Evolutionary conservation across 1,140 invertebrate species (phyloP).

Genomic region (Penaeus vannamei): DNA sequence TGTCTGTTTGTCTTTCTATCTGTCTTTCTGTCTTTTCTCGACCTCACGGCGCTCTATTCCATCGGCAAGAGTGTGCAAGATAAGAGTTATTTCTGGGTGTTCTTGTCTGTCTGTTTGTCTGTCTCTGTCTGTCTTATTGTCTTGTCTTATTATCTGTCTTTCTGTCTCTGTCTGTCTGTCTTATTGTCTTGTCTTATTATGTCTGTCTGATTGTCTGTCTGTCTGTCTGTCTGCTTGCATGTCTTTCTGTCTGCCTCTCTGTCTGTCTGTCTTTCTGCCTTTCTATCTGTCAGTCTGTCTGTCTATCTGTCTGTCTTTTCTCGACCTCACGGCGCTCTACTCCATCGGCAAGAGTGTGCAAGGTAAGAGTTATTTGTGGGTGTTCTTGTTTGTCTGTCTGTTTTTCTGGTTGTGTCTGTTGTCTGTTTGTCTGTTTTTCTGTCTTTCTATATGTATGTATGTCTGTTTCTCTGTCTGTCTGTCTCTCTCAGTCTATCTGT

Average conservation of each 20-base stretch:
- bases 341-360: neutral
- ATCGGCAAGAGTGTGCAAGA: no score
- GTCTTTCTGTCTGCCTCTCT: neutral
- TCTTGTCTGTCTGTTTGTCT: no score
- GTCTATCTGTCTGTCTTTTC: neutral
- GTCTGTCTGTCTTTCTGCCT: neutral
- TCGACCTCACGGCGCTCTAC: neutral
- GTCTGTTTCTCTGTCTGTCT: no score
- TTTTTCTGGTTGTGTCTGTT: neutral
- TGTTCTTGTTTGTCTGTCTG: neutral
- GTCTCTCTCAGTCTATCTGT: no score
- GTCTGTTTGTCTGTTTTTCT: no score
- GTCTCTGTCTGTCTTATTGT: no score
- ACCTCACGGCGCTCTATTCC: no score
- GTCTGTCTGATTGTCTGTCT: neutral
- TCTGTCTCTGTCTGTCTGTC: neutral
- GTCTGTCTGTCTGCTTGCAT: neutral
- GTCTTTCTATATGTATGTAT: no score
- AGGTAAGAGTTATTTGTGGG: no score
- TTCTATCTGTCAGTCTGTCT: neutral
- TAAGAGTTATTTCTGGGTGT: no score
- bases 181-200: neutral
- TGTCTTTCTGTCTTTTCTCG: neutral
- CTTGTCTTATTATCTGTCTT: neutral
- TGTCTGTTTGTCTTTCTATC: neutral